Evolutionary conservation across 2,113 vertebrate genomes (phyloP).

Genomic region (Podilymbus podiceps): DNA sequence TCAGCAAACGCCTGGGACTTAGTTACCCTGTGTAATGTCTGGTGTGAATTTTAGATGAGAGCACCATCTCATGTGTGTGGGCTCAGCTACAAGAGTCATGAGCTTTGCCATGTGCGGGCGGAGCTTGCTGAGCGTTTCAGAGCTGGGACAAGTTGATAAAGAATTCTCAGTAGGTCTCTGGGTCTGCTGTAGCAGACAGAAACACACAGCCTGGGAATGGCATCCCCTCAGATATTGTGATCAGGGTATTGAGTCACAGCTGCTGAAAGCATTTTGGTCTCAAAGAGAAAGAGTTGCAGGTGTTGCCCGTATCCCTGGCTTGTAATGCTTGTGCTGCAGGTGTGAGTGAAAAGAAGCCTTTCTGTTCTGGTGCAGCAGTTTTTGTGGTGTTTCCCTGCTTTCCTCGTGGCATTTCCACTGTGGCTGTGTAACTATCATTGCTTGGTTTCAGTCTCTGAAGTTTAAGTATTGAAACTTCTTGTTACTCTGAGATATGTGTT

Average conservation of each 20-base stretch:
- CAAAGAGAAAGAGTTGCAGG: neutral
- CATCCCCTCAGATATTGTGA: neutral
- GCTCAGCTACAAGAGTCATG: neutral
- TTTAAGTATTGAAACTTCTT: neutral
- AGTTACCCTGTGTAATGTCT: neutral
- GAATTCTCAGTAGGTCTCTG: neutral
- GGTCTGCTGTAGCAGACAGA: neutral
- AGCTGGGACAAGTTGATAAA: neutral
- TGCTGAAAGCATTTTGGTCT: neutral
- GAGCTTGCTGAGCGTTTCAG: neutral
- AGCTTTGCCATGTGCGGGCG: fast-evolving
- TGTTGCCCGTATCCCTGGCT: neutral
- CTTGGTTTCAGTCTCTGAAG: neutral
- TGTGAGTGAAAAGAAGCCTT: neutral
- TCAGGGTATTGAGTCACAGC: neutral
- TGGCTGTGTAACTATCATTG: neutral
- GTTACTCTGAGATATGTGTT: neutral
- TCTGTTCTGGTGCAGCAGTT: neutral
- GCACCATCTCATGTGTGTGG: fast-evolving
- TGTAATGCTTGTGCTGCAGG: neutral
- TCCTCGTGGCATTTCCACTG: neutral
- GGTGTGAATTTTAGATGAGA: neutral
- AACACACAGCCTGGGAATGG: neutral
- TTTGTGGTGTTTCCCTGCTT: neutral
- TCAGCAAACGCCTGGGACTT: neutral